phyloP scores from a whole-genome alignment of 2,888 invertebrate genomes.

The Cerastis leucographa region DNA sequence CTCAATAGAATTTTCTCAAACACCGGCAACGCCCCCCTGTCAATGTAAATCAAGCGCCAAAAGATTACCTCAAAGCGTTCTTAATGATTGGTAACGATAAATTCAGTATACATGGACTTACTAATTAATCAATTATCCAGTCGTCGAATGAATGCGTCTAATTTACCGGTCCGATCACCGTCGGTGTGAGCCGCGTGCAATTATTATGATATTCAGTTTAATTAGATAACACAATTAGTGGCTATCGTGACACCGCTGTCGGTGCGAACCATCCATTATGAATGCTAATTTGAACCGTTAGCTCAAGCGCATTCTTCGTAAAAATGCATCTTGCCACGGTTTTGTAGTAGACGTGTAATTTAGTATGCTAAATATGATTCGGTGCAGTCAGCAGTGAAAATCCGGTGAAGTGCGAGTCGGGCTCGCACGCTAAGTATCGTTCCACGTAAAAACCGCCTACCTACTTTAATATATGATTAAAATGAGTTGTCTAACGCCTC shows the following conservation, averaged over 20 bases:
- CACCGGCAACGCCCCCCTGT: neutral
- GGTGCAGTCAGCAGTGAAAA: conserved; percentile 5
- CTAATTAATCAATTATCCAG: conserved; percentile 74
- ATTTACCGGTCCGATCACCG: conserved; percentile 76
- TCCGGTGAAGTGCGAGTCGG: neutral
- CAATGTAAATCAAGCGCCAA: neutral
- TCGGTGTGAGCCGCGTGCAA: conserved; percentile 72
- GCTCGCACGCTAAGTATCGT: neutral
- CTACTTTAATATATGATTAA: neutral
- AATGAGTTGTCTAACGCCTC: neutral
- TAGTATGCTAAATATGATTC: conserved; percentile 21
- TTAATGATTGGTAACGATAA: conserved; percentile 64
- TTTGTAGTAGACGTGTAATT: conserved; percentile 37
- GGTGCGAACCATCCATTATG: conserved; percentile 81
- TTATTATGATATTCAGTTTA: conserved; percentile 82
- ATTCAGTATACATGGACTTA: conserved; percentile 65
- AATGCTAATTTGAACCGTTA: conserved; percentile 79
- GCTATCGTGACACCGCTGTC: conserved; percentile 78
- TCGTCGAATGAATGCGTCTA: conserved; percentile 72
- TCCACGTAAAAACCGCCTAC: neutral
- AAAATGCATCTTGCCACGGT: conserved; percentile 56
- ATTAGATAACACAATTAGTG: conserved; percentile 83
- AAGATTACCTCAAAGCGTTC: neutral
- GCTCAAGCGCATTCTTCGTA: conserved; percentile 57
- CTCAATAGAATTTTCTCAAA: neutral